Evolutionary conservation across 2,797 vertebrate genomes (phyloP).

Genomic region (Acanthornis magna): DNA sequence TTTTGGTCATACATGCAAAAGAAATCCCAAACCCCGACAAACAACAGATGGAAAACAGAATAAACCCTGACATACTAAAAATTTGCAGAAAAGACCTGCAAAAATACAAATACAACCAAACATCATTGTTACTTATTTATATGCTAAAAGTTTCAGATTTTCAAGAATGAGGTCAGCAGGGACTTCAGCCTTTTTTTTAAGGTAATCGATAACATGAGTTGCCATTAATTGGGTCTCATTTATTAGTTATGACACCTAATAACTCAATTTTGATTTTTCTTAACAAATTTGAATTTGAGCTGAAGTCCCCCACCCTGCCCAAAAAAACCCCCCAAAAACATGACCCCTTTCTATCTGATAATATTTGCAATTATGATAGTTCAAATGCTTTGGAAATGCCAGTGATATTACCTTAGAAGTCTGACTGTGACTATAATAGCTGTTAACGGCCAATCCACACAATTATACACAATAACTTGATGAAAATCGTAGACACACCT

Average conservation of each 20-base stretch:
- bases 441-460: neutral
- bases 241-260: neutral
- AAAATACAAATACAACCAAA: neutral
- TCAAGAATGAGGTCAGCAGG: neutral
- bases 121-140: neutral
- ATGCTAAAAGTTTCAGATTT: neutral
- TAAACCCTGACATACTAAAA: neutral
- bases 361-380: neutral
- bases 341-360: neutral
- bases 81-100: neutral
- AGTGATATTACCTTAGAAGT: neutral
- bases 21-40: neutral
- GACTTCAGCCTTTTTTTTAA: neutral
- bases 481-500: neutral
- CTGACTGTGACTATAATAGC: neutral
- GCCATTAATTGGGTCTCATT: neutral
- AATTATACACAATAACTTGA: neutral
- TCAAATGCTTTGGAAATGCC: neutral
- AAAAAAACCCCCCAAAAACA: no score
- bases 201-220: neutral
- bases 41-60: neutral
- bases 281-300: neutral
- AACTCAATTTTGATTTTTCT: neutral
- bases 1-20: neutral
- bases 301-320: rapidly evolving